Evolutionary conservation across 35 echinoderm and acorn worm species (phyloP), one percentile per base, ranked within the genome.

Genomic region (Heliocidaris tuberculata): DNA sequence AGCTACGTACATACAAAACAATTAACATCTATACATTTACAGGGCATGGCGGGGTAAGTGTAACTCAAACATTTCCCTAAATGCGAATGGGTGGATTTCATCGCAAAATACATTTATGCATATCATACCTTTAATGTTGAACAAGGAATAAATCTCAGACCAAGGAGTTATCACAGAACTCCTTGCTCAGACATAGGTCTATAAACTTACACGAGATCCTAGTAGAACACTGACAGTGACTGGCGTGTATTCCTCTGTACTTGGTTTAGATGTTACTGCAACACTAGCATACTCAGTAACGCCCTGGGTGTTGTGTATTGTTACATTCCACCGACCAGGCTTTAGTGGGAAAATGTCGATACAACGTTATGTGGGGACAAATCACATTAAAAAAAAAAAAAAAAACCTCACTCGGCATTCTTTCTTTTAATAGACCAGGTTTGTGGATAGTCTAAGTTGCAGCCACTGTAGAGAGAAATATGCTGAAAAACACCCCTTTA

Each of bases 261-360:
- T 59, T 49, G 91, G 91, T 93, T 93, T 93, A 24, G 91, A 93
- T 59, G 91, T 93, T 48, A 93, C 91, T 59, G 91, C 91, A 56
- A 93, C 91, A 59, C 91, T 93, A 11, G 91, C 91, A 13, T 59
- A 31, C 50, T 49, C 91, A 10, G 50, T 93, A n/a, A 6, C 19
- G 13, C 9, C 47, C 27, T 50, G 17, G 13, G 91, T 93, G 91
- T 59, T 93, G 29, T 50, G 13, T 24, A 93, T 93, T 5, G 50
- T 49, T 19, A 93, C 91, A 24, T 49, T 93, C 91, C 91, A 93
- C 27, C 48, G 31, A n/a, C 91, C 91, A 59, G 91, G 48, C 91
- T 93, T 1, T 32, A 59, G 19, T 7, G 29, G 35, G 4, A 42
- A 42, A 42, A 42, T 42, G 35, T 42, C 35, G 35, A 42, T 42